phyloP scores from a whole-genome alignment of 2,797 vertebrate genomes.

The Muraenolepis orangiensis region DNA sequence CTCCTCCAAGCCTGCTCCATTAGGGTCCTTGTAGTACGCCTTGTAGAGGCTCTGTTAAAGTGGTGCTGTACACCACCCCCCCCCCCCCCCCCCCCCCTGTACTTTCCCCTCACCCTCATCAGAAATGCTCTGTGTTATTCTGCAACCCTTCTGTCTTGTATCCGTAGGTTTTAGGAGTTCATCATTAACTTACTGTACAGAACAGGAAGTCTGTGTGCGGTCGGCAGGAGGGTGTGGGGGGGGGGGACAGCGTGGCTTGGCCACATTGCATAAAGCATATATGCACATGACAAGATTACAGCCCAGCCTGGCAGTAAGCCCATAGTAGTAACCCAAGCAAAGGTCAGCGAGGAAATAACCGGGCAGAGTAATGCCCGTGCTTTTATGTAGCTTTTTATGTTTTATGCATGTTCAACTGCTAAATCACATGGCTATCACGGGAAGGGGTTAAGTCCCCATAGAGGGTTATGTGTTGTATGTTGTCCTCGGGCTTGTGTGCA shows the following conservation, averaged over 20 bases:
- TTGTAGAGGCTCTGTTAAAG: no score
- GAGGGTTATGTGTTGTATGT: background rate
- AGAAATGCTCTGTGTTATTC: background rate
- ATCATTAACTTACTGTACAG: background rate
- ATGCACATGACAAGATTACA: no score
- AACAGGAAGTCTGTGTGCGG: slow-evolving; percentile 24
- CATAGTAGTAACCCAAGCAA: background rate
- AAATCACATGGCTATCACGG: background rate
- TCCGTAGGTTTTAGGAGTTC: slow-evolving; percentile 2
- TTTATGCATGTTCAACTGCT: no score
- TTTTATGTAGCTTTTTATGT: background rate
- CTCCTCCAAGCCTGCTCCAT: background rate
- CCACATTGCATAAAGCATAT: background rate
- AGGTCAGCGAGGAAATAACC: background rate
- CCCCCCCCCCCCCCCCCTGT: no score
- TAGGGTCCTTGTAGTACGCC: no score
- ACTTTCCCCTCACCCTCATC: no score
- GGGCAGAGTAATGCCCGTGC: background rate
- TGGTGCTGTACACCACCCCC: no score
- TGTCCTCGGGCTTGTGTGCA: slow-evolving; percentile 4
- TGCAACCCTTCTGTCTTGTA: slow-evolving; percentile 24
- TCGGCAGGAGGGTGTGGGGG: no score
- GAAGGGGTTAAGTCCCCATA: no score
- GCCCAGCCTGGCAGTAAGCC: background rate
- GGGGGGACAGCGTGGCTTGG: background rate